A percentile compares a stretch with the other conserved stretches of the same genome.
phyloP scores from a whole-genome alignment of 1,140 invertebrate genomes.

The Amyelois transitella region DNA sequence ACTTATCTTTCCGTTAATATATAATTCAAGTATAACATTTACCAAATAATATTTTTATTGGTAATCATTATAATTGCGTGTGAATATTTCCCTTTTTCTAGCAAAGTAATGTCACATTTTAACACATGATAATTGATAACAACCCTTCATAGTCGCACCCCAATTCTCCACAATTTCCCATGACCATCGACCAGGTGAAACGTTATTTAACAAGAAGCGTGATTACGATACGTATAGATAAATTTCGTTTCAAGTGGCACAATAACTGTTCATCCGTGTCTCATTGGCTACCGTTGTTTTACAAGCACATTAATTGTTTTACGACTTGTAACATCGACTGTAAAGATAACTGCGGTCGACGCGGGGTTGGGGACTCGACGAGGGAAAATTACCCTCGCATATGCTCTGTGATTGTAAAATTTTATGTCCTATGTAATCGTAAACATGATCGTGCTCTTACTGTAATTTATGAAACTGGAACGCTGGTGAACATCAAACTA shows the following conservation, averaged over 20 bases:
- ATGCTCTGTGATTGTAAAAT: slow-evolving; percentile 8
- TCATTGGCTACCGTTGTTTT: slow-evolving; percentile 51
- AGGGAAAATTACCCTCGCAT: slow-evolving; percentile 33
- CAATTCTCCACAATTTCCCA: slow-evolving; percentile 25
- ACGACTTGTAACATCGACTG: slow-evolving; percentile 53
- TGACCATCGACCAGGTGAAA: slow-evolving; percentile 35
- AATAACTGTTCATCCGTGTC: slow-evolving; percentile 35
- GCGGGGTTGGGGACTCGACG: slow-evolving; percentile 36
- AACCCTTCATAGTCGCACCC: slow-evolving; percentile 9
- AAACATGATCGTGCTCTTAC: neutral
- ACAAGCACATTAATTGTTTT: slow-evolving; percentile 64
- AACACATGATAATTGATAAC: slow-evolving; percentile 4
- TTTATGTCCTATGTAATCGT: slow-evolving; percentile 2
- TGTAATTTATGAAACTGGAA: neutral
- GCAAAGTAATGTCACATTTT: neutral
- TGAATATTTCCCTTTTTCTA: neutral
- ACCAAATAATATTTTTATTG: neutral
- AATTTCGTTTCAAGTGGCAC: slow-evolving; percentile 36
- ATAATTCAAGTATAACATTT: no score
- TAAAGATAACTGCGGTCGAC: slow-evolving; percentile 54
- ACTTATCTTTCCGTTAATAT: no score
- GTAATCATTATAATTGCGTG: neutral
- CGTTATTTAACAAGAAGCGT: slow-evolving; percentile 6
- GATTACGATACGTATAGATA: slow-evolving; percentile 19
- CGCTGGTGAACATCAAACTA: slow-evolving; percentile 12